Percentiles rank a stretch among this genome's conserved stretches.
Conservation (phyloP, 2,797 vertebrate genomes). For the Galaxias olidus region DNA sequence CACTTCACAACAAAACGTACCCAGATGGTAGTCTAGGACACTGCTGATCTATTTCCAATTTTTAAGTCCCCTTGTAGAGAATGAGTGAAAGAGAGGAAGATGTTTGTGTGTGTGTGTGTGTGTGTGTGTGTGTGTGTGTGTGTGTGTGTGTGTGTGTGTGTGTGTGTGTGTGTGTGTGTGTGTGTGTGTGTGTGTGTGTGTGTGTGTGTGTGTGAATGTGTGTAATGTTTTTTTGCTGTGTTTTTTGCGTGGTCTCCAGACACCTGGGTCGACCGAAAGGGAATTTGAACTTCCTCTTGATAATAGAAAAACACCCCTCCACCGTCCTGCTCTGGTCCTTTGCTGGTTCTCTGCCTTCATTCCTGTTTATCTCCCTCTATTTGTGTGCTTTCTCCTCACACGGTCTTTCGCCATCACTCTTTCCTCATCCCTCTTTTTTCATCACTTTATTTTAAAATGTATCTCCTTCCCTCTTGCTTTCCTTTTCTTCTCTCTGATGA, state of each 20-base stretch:
- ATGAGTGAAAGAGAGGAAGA: background rate
- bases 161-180: slow-evolving; percentile 9
- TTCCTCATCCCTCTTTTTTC: background rate
- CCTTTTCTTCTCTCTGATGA: background rate
- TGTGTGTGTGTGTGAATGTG: slow-evolving; percentile 12
- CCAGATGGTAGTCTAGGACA: background rate
- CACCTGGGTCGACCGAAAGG: too few relatives aligned
- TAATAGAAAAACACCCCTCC: background rate
- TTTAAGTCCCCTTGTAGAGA: background rate
- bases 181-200: slow-evolving; percentile 1
- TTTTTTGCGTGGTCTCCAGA: too few relatives aligned
- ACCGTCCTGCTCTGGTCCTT: background rate
- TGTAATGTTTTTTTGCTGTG: background rate
- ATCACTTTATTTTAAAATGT: background rate
- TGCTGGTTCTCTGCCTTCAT: background rate
- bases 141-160: background rate
- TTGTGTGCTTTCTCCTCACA: too few relatives aligned
- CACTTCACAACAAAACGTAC: background rate
- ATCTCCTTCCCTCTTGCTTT: background rate
- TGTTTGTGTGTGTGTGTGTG: background rate
- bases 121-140: slow-evolving; percentile 4
- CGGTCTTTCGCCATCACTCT: background rate
- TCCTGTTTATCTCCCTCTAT: background rate
- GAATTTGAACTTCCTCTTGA: too few relatives aligned
- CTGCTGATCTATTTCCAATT: background rate